Conservation (phyloP, 2,113 vertebrate species). For the Dasypus novemcinctus region DNA sequence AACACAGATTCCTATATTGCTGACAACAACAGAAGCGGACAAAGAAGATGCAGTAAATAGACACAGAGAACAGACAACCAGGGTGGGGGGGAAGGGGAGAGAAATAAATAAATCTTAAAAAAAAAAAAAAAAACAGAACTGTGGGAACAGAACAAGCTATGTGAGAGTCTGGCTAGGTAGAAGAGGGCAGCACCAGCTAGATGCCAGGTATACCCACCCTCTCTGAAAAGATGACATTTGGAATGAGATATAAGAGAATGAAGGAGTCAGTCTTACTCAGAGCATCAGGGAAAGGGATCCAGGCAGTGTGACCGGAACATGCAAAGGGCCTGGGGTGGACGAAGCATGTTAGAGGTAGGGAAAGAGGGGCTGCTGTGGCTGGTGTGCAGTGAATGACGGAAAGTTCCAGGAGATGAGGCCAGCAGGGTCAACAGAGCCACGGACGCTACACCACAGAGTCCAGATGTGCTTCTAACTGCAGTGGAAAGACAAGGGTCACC, state of each 20-base stretch:
- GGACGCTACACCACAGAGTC: not conserved
- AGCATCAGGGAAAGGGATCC: not conserved
- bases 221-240: not conserved
- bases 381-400: fast-evolving
- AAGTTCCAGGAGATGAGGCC: no score
- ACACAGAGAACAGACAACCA: no score
- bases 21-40: no score
- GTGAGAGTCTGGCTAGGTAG: fast-evolving
- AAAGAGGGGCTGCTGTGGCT: fast-evolving
- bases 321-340: not conserved
- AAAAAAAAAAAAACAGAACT: no score
- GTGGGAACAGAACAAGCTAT: fast-evolving
- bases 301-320: not conserved
- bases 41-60: no score
- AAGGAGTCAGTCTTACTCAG: not conserved
- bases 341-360: fast-evolving
- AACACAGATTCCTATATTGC: no score
- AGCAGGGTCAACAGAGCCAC: fast-evolving
- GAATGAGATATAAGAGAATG: no score
- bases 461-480: not conserved
- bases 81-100: no score
- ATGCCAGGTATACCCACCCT: not conserved
- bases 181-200: fast-evolving
- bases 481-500: not conserved
- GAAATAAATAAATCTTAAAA: no score